Base-by-base conservation (phyloP, 2,797 vertebrate species). In the Leucoraja ocellata region DNA sequence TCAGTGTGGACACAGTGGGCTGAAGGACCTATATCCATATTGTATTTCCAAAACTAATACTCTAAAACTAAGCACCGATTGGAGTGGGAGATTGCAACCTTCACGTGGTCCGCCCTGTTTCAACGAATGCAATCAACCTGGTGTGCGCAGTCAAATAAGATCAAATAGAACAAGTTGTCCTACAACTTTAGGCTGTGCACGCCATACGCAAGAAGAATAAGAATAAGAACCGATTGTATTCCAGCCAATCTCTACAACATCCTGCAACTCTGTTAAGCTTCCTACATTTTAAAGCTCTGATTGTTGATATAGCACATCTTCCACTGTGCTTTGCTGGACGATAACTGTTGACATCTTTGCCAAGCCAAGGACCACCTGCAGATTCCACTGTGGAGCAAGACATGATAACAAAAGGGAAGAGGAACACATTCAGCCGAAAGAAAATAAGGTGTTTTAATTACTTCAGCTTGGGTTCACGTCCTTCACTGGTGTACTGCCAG, bases 401-500 rank as follows among this genome's bases (percentile, higher is more conserved):
- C 93, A 93, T 10, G 65, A 9, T 93, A 94, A 94, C 21, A 61
- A 14, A 32, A 36, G 16, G 16, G 9, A 68, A 32, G 14, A 36
- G 61, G 32, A 68, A 95, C 95, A 95, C 21, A 94, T 95, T 95
- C 94, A 94, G 93, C 94, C n/a, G 71, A 84, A 79, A 25, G 9
- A 46, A 81, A 79, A 39, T 23, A 73, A 77, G 63, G 16, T 90
- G 74, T 13, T 63, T 39, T 10, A 68, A 96, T 97, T 97, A 99
- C 98, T 98, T 99, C 91, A 99, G 98, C 94, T 99, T 99, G 93
- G 99, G 99, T 95, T 99, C 99, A 93, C 98, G 97, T 74, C 98
- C 98, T 96, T 99, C 99, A 0, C 98, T 97, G 14, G 99, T 99
- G 94, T 99, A 99, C 95, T 99, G 99, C 99, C 99, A 99, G 95